Evolutionary conservation across 2,888 invertebrate species (phyloP).

Genomic region (Ormyrus nitidulus): DNA sequence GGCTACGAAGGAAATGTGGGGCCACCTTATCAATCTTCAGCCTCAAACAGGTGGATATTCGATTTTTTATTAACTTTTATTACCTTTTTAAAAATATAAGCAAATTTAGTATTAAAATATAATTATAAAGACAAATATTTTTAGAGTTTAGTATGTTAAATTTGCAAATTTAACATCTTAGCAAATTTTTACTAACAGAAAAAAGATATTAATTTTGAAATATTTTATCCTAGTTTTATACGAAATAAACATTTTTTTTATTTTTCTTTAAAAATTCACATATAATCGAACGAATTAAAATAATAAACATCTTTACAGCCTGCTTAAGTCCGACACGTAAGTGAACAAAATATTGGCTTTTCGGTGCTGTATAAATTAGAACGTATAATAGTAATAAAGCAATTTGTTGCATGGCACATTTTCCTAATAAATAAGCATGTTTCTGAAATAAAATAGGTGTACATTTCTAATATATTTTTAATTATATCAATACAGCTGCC

Average conservation of each 20-base stretch:
- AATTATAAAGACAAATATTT: neutral
- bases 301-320: slow-evolving; percentile 37
- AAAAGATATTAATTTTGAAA: neutral
- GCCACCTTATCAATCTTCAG: slow-evolving; percentile 89
- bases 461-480: neutral
- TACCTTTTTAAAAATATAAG: neutral
- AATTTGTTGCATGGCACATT: neutral
- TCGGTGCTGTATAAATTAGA: neutral
- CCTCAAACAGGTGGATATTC: slow-evolving; percentile 86
- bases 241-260: too few relatives aligned
- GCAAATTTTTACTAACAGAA: neutral
- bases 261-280: too few relatives aligned
- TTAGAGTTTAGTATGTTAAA: neutral
- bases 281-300: neutral
- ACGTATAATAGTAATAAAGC: neutral
- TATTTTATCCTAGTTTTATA: too few relatives aligned
- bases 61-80: neutral
- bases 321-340: slow-evolving; percentile 45
- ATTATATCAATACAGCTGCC: slow-evolving; percentile 77
- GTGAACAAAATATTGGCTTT: slow-evolving; percentile 8
- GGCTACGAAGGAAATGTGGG: slow-evolving; percentile 91
- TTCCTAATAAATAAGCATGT: neutral
- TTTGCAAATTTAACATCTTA: too few relatives aligned
- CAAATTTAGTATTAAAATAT: neutral
- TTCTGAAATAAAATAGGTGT: neutral